A percentile compares a stretch with the other conserved stretches of the same genome.
These are phyloP conservation scores for Junco hyemalis DNA, from an alignment of 2,113 vertebrate genomes.

Conservation along the genomic window DNA sequence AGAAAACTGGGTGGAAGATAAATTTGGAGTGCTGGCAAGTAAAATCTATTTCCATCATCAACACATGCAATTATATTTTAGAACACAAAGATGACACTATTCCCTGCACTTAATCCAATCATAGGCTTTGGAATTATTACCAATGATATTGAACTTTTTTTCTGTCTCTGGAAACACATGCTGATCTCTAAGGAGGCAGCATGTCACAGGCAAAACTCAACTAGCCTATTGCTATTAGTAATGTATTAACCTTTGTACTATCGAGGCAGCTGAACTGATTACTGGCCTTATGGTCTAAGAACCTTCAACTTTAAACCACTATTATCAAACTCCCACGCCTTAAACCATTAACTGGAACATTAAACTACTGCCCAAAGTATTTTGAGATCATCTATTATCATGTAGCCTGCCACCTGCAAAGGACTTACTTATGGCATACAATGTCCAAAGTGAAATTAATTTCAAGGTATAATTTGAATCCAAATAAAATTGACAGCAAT, in stretches of 20 bases:
- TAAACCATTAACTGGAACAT: not conserved
- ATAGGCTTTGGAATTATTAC: not conserved
- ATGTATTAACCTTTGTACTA: not conserved
- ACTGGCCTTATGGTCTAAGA: not conserved
- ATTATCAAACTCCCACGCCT: not conserved
- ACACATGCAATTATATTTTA: not conserved
- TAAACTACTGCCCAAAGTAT: not conserved
- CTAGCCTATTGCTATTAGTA: not conserved
- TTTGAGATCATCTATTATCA: not conserved
- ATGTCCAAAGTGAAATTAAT: not conserved
- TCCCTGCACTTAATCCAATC: not conserved
- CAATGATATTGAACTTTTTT: not conserved
- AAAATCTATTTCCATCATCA: constrained; percentile 3
- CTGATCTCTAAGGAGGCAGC: not conserved
- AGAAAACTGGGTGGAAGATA: not conserved
- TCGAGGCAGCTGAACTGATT: not conserved
- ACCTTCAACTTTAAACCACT: not conserved
- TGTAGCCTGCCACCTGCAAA: not conserved
- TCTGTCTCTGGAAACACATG: not conserved
- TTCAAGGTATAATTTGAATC: not conserved
- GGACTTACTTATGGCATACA: not conserved
- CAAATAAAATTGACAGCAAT: not conserved
- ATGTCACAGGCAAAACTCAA: not conserved
- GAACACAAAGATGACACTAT: not conserved
- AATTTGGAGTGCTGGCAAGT: not conserved